Percentiles rank a stretch among this genome's conserved stretches.
These are phyloP conservation scores for Andricus grossulariae DNA, from an alignment of 1,140 invertebrate species.

Conservation along the genomic window DNA sequence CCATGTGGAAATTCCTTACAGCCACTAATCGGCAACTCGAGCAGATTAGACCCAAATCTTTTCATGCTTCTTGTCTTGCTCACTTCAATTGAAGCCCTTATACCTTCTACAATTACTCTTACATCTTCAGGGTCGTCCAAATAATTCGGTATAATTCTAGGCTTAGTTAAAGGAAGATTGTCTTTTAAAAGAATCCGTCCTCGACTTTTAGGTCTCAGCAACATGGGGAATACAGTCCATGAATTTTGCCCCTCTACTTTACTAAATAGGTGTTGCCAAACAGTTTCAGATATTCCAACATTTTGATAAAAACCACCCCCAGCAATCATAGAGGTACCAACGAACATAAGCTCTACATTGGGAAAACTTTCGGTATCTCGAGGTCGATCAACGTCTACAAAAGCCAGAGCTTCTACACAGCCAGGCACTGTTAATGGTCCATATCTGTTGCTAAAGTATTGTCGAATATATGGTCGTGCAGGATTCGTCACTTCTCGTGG, in stretches of 20 bases:
- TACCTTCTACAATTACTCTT: conserved; percentile 82
- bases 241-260: conserved; percentile 69
- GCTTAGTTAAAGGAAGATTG: conserved; percentile 83
- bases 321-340: conserved; percentile 82
- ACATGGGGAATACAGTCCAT: conserved; percentile 82
- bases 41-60: too few relatives aligned
- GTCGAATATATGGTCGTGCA: conserved; percentile 71
- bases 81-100: conserved; percentile 72
- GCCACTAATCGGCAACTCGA: too few relatives aligned
- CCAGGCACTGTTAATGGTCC: conserved; percentile 85
- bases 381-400: conserved; percentile 76
- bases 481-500: conserved; percentile 74
- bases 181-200: conserved; percentile 82
- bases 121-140: conserved; percentile 82
- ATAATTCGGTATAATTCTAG: conserved; percentile 87
- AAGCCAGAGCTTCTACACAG: conserved; percentile 84
- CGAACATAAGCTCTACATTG: conserved; percentile 87
- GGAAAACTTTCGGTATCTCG: conserved; percentile 75
- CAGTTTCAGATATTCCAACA: conserved; percentile 80
- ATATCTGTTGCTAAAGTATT: conserved; percentile 75
- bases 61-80: too few relatives aligned
- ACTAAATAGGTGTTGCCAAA: conserved; percentile 79
- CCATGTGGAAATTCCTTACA: too few relatives aligned
- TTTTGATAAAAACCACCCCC: conserved; percentile 83
- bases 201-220: conserved; percentile 85